These are phyloP conservation scores for Drosophila nigromelanica DNA, from an alignment of 1,140 invertebrate genomes.

Conservation along the genomic window DNA sequence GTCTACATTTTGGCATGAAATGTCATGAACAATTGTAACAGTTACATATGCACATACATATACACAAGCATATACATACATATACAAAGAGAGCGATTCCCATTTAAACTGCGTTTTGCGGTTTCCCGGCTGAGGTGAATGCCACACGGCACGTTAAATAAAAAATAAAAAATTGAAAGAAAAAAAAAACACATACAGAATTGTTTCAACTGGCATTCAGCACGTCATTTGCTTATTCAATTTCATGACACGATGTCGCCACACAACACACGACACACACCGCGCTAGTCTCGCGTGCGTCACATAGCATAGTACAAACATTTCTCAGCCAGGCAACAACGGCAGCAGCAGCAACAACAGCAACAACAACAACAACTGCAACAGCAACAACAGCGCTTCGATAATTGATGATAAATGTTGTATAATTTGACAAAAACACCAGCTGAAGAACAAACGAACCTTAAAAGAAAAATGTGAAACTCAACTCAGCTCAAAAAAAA, in stretches of 20 bases:
- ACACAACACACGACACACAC: conserved; percentile 20
- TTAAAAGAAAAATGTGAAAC: conserved; percentile 20
- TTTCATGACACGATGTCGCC: conserved; percentile 77
- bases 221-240: conserved; percentile 82
- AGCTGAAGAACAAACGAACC: conserved; percentile 50
- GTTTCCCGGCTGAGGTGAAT: conserved; percentile 56
- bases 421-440: conserved; percentile 78
- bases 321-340: conserved; percentile 48
- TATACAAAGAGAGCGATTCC: conserved; percentile 2
- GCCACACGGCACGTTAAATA: conserved; percentile 50
- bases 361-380: conserved; percentile 1
- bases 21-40: conserved; percentile 51
- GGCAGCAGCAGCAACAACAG: no score
- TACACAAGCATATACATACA: not conserved
- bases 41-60: conserved; percentile 16
- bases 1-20: conserved; percentile 78
- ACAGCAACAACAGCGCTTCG: conserved; percentile 56
- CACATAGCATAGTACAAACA: conserved; percentile 65
- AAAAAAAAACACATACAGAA: conserved; percentile 29
- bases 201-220: conserved; percentile 77
- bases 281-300: conserved; percentile 56
- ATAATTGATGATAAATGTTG: conserved; percentile 82
- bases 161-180: conserved; percentile 9
- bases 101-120: conserved; percentile 78
- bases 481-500: conserved; percentile 20